phyloP scores from a whole-genome alignment of 2,113 vertebrate genomes.

The Acanthisitta chloris region DNA sequence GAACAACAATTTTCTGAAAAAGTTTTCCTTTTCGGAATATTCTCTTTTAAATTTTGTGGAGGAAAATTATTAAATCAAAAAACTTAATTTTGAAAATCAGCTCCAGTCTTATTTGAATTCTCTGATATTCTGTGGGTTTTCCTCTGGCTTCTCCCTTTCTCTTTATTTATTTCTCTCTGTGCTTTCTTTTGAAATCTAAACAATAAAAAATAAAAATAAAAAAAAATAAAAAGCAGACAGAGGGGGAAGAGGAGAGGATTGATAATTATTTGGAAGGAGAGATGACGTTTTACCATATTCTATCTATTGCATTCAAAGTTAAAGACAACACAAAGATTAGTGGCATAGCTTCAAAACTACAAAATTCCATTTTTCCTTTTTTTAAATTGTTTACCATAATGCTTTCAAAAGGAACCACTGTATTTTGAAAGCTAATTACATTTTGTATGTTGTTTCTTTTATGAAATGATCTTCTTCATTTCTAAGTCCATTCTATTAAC shows the following conservation, averaged over 20 bases:
- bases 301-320: background rate
- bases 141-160: background rate
- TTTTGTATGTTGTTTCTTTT: background rate
- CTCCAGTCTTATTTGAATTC: background rate
- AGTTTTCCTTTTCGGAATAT: background rate
- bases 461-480: background rate
- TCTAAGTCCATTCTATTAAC: background rate
- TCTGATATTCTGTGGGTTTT: fast-evolving
- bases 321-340: background rate
- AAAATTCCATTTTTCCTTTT: background rate
- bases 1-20: background rate
- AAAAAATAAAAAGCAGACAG: fast-evolving
- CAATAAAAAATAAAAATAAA: background rate
- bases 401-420: background rate
- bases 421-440: background rate
- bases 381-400: fast-evolving
- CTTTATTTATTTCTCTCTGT: background rate
- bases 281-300: background rate
- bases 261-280: background rate
- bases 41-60: background rate
- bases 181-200: background rate
- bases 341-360: background rate
- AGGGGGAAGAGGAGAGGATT: fast-evolving
- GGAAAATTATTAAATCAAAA: background rate
- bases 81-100: background rate